Evolutionary conservation across 2,113 vertebrate genomes (phyloP), one percentile per base, ranked within the genome.

Genomic region (Fregetta grallaria): DNA sequence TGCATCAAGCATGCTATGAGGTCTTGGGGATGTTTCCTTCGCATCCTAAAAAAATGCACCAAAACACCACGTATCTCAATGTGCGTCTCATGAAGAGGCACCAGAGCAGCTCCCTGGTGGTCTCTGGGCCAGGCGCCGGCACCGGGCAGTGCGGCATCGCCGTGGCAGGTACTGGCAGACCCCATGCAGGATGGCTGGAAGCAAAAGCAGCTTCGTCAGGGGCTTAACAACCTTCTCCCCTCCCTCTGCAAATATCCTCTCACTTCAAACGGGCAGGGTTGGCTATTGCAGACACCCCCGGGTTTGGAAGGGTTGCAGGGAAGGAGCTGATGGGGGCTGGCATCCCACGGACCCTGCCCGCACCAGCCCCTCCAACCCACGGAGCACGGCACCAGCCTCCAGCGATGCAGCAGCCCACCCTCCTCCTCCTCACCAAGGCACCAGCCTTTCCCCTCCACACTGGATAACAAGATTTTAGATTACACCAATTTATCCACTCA

Each of bases 351-450:
- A 56, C 13, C 49, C 47, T 91, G 73, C 63, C 49, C 67, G 36
- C 27, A 27, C 5, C 53, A 49, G 40, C 45, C n/a, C 29, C 76
- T 72, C n/a, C 20, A 63, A 7, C 12, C 15, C 72, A 7, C 58
- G 0, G 0, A 89, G 42, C 56, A 49, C 0, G 0, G 59, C 71
- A 19, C 0, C 66, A 62, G n/a, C 3, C 10, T 32, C 7, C 65
- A 71, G 56, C 3, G 2, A 8, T 1, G 42, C 45, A n/a, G 63
- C 61, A 52, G 36, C 42, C 32, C 65, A 25, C 11, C 30, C 58
- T 47, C 32, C 45, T 76, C 34, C 82, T 91, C 34, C 62, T 56
- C 3, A 29, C 38, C 15, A 8, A 25, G n/a, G 78, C 61, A 85
- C 26, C 56, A 42, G 58, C 34, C 63, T 38, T 65, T 38, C 73